Base-by-base conservation (phyloP, 2,113 vertebrate genomes). In the Rhinopithecus roxellana region DNA sequence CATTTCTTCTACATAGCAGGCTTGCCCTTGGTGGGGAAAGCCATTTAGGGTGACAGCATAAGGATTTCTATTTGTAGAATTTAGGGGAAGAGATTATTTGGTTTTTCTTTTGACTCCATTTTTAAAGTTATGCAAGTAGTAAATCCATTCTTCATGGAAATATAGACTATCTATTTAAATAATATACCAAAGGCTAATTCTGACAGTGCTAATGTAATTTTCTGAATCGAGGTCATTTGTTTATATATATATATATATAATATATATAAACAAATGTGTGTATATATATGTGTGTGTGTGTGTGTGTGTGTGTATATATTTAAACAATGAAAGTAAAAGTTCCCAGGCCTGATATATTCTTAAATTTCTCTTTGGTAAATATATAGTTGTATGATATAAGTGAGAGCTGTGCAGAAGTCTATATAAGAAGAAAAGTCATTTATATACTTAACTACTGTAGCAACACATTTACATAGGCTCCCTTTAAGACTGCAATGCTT, bases 291-390 rank as follows among this genome's bases (percentile, higher is more conserved):
- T 48, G 48, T 48, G 48, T 48, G 48, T 48, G 48, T 50, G 48
- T 50, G 13, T 94, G 75, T 38, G 38, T 38, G 2, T 38, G n/a
- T n/a, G n/a, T 95, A 61, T 61, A 0, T 82, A 96, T 55, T 43
- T 20, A 90, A 94, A 61, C 88, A 94, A 89, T 43, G 40, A 32
- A 97, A 89, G 90, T 88, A 94, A 45, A 84, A 81, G 22, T 90
- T 94, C 22, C 61, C 38, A 69, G 78, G 61, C 61, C 25, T 83
- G 30, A 72, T 83, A 52, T 80, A 83, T 95, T 95, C 57, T 92
- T 93, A 80, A 96, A 92, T 23, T n/a, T 69, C 78, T 92, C 55
- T 78, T 75, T 96, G 69, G 79, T 94, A 94, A 96, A 80, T 93
- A 72, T 48, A 32, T 61, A 74, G 95, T 94, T 97, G 38, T 48